Evolutionary conservation across 2,113 vertebrate species (phyloP), one percentile per base, ranked within the genome.

Genomic region (Hyperopisus bebe): DNA sequence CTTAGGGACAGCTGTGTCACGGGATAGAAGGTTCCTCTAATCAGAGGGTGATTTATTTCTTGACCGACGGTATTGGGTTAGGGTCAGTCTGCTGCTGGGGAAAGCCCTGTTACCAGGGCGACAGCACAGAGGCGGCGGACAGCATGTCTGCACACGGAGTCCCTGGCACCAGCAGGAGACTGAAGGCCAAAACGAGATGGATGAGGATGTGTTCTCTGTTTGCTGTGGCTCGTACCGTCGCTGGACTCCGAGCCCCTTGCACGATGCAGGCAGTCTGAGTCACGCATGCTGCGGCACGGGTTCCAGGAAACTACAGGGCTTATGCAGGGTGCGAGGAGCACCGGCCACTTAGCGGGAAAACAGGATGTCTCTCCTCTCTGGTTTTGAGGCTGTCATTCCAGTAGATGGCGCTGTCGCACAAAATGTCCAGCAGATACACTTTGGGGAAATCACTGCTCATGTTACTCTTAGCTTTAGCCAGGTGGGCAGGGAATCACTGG

Each of bases 201-300:
- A 91, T 84, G 88, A 92, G n/a, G 19, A 10, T 51, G 70, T 1
- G 44, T 24, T n/a, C 6, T 17, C 80, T 9, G 35, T 5, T 2
- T 1, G 44, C 80, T 10, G 9, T 24, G 84, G n/a, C 84, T 31
- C 50, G 31, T 31, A 35, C n/a, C 21, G 8, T 9, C 53, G 90
- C 90, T 90, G 62, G 3, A 77, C 88, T 91, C 89, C 74, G 88
- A 90, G 86, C 91, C 90, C 5, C 21, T 88, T 1, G 9, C 19
- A 27, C 2, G 77, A 31, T 47, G 31, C 5, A n/a, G 55, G 55
- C 24, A n/a, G 55, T 96, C 96, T 96, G 96, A 96, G 94, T 95
- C 96, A 95, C 96, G 95, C 96, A 96, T 94, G 95, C 96, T 96
- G 95, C 92, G 95, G 94, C 96, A 96, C 17, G 89, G 92, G 91